phyloP scores from a whole-genome alignment of 2,888 invertebrate genomes.

The Pseudococcus viburni region DNA sequence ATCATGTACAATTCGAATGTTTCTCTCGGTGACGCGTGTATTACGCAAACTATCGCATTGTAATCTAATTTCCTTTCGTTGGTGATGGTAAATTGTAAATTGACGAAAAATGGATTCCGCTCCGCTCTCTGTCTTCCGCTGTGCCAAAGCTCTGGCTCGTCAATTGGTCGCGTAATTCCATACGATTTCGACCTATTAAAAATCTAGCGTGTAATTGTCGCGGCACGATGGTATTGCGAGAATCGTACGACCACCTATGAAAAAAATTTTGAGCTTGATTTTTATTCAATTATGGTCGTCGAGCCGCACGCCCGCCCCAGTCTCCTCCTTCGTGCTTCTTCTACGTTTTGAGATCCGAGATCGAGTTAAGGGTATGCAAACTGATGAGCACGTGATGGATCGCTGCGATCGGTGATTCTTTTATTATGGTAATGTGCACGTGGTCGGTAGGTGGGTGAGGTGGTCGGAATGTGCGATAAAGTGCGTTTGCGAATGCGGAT shows the following conservation, averaged over 20 bases:
- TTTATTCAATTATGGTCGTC: slow-evolving; percentile 1
- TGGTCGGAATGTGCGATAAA: neutral
- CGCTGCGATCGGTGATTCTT: neutral
- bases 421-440: slow-evolving; percentile 7
- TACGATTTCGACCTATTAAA: neutral
- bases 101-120: neutral
- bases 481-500: neutral
- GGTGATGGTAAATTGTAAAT: neutral
- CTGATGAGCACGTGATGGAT: slow-evolving; percentile 4
- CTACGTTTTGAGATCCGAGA: neutral
- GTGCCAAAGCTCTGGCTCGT: neutral
- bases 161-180: neutral
- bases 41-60: neutral
- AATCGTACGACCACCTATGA: neutral
- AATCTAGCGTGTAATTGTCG: neutral
- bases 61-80: slow-evolving; percentile 4
- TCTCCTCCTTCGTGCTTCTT: neutral
- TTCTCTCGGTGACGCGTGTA: neutral
- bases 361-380: neutral
- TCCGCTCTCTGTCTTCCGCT: neutral
- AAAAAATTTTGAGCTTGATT: neutral
- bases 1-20: neutral
- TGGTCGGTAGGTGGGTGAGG: neutral
- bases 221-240: neutral
- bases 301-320: neutral